These are phyloP conservation scores for Planiliza haematocheilus DNA, from an alignment of 2,113 vertebrate genomes.

Conservation along the genomic window DNA sequence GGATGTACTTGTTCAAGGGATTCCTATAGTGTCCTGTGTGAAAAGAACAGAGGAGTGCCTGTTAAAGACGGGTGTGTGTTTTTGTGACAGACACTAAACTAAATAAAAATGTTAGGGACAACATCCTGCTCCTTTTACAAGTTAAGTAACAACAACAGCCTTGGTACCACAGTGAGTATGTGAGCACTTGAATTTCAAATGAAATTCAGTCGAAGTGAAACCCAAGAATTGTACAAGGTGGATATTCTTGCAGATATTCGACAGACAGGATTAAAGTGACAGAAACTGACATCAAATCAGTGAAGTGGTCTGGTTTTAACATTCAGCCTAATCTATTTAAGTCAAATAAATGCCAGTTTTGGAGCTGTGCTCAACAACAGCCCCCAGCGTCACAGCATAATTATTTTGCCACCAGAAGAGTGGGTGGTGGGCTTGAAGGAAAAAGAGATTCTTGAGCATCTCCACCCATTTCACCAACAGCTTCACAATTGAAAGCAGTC, in stretches of 20 bases:
- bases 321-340: slow-evolving; percentile 47
- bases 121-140: too few relatives aligned
- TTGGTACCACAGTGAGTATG: not conserved
- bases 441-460: slow-evolving; percentile 43
- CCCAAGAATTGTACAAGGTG: not conserved
- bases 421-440: slow-evolving; percentile 54
- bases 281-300: slow-evolving; percentile 17
- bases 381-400: slow-evolving; percentile 41
- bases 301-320: slow-evolving; percentile 19
- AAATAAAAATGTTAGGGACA: too few relatives aligned
- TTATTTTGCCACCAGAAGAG: slow-evolving; percentile 57
- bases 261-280: slow-evolving; percentile 28
- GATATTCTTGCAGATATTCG: slow-evolving; percentile 26
- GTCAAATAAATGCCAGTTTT: slow-evolving; percentile 50
- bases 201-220: not conserved
- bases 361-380: slow-evolving; percentile 42
- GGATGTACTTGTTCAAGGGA: slow-evolving; percentile 94
- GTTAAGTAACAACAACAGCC: not conserved
- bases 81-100: too few relatives aligned
- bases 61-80: not conserved
- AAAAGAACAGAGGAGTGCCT: slow-evolving; percentile 23
- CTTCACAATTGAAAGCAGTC: slow-evolving; percentile 23
- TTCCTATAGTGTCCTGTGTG: slow-evolving; percentile 94
- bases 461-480: slow-evolving; percentile 52
- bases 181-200: not conserved